Conservation (phyloP, 2,113 vertebrate genomes). For the Dipodomys merriami region DNA sequence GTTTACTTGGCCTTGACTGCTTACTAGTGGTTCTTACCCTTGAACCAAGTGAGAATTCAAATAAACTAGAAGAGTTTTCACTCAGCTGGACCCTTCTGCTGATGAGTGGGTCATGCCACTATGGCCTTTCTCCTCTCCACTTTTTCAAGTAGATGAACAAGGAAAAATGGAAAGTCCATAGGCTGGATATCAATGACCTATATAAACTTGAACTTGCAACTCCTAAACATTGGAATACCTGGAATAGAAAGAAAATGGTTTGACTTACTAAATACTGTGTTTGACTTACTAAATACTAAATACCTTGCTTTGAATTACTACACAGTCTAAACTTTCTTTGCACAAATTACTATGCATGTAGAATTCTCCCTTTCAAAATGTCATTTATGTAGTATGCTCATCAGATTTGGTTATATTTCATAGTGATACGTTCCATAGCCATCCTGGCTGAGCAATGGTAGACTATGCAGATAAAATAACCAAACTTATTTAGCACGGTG, state of each 20-base stretch:
- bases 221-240: neutral
- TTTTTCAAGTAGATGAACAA: slow-evolving; percentile 12
- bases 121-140: neutral
- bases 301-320: slow-evolving; percentile 4
- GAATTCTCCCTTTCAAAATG: neutral
- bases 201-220: neutral
- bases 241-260: neutral
- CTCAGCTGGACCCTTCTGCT: slow-evolving; percentile 68
- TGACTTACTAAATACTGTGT: neutral
- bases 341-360: neutral
- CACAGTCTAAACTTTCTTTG: neutral
- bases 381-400: neutral
- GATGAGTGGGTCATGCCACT: neutral
- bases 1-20: slow-evolving; percentile 84
- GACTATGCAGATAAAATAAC: neutral
- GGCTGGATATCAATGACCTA: neutral
- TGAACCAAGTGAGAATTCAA: slow-evolving; percentile 83
- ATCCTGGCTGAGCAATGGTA: neutral
- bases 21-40: slow-evolving; percentile 74
- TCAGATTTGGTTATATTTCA: neutral
- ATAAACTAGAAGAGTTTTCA: slow-evolving; percentile 81
- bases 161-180: neutral
- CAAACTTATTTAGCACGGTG: neutral
- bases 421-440: neutral
- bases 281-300: too few species aligned